phyloP scores from a whole-genome alignment of 2,797 vertebrate species.

The Hemibagrus guttatus region DNA sequence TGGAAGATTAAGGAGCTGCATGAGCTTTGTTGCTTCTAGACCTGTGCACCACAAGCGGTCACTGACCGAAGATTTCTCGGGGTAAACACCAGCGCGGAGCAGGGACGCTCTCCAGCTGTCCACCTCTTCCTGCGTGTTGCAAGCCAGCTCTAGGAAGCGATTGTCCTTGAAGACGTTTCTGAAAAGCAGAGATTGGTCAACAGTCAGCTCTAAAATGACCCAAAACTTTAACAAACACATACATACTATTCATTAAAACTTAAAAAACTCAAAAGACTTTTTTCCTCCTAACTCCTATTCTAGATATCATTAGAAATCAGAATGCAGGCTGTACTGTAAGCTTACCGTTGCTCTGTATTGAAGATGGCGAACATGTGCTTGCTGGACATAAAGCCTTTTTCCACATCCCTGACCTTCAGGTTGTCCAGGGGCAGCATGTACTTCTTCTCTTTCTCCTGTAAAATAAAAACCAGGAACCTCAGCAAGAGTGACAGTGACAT shows the following conservation, averaged over 20 bases:
- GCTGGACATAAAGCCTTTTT: conserved; percentile 89
- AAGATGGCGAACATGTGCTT: conserved; percentile 96
- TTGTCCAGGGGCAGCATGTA: conserved; percentile 94
- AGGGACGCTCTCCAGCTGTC: conserved; percentile 98
- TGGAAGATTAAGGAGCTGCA: not conserved
- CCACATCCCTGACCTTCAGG: conserved; percentile 89
- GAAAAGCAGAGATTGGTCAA: not conserved
- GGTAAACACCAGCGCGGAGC: conserved; percentile 91
- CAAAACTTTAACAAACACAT: not conserved
- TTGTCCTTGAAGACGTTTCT: conserved; percentile 99
- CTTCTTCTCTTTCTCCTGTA: conserved; percentile 91
- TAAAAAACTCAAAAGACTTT: not conserved
- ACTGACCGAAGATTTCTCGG: conserved; percentile 83
- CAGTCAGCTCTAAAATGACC: not conserved
- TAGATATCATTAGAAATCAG: not conserved
- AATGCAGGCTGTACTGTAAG: not conserved
- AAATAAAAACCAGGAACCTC: conserved; percentile 2
- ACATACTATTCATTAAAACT: too few relatives aligned
- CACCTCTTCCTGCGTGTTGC: conserved; percentile 93
- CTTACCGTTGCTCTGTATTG: conserved; percentile 87
- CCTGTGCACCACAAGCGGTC: conserved; percentile 49
- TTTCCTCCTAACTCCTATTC: not conserved
- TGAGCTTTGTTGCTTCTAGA: not conserved
- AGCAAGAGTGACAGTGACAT: not conserved
- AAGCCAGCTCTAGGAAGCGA: conserved; percentile 92